Evolutionary conservation across 2,888 invertebrate species (phyloP).

Genomic region (Noctua fimbriata): DNA sequence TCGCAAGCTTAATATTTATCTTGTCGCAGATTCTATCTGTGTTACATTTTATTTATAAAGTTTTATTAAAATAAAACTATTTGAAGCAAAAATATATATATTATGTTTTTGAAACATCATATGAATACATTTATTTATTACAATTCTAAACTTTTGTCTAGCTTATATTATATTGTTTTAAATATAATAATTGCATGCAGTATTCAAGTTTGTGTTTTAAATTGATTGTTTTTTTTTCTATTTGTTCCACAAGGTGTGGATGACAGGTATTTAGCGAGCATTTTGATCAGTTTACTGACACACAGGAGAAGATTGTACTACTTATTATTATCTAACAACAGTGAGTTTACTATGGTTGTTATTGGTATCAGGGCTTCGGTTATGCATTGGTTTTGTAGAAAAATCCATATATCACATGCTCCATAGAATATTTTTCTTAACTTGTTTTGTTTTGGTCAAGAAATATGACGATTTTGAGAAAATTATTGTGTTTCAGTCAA

Average conservation of each 20-base stretch:
- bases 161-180: not conserved
- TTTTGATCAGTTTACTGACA: conserved; percentile 75
- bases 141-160: not conserved
- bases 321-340: conserved; percentile 66
- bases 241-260: conserved; percentile 77
- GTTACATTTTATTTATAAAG: not conserved
- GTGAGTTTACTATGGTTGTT: conserved; percentile 71
- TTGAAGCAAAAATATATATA: too few relatives aligned
- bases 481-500: not conserved
- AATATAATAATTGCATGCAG: conserved; percentile 25
- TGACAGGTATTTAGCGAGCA: conserved; percentile 76
- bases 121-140: not conserved
- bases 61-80: not conserved
- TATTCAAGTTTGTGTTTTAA: conserved; percentile 40
- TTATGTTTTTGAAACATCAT: conserved; percentile 5
- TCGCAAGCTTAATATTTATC: not conserved
- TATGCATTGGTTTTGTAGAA: conserved; percentile 35
- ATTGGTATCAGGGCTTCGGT: conserved; percentile 58
- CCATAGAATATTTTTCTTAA: not conserved
- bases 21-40: not conserved
- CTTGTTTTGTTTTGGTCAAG: not conserved
- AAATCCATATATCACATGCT: conserved; percentile 54
- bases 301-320: conserved; percentile 71
- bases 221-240: conserved; percentile 63
- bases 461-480: not conserved